phyloP scores from a whole-genome alignment of 2,888 invertebrate genomes.

The Conistra vaccinii region DNA sequence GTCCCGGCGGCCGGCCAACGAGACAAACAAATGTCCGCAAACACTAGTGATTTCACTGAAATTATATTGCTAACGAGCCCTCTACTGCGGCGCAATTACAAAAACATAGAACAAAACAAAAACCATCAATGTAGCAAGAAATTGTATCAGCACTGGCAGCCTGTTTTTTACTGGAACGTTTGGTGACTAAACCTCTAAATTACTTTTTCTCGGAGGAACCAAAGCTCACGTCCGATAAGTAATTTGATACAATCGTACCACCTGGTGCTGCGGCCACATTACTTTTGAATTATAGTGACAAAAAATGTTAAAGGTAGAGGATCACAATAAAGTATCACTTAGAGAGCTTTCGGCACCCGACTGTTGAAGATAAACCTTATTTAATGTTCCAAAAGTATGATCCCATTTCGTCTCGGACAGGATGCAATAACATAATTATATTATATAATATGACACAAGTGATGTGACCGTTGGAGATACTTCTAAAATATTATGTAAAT shows the following conservation, averaged over 20 bases:
- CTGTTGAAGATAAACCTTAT: conserved; percentile 70
- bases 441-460: conserved; percentile 17
- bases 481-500: conserved; percentile 39
- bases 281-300: conserved; percentile 78
- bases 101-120: conserved; percentile 59
- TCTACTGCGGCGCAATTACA: conserved; percentile 67
- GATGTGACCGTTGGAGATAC: conserved; percentile 4
- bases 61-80: conserved; percentile 73
- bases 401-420: conserved; percentile 42
- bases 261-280: conserved; percentile 77
- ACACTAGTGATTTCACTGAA: conserved; percentile 72
- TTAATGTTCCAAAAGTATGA: conserved; percentile 51
- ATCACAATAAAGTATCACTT: conserved; percentile 79
- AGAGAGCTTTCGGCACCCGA: conserved; percentile 75
- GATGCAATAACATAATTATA: no score
- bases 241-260: conserved; percentile 83
- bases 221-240: conserved; percentile 69
- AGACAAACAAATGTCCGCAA: conserved; percentile 78
- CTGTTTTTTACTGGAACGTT: conserved; percentile 49
- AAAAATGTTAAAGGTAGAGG: conserved; percentile 75
- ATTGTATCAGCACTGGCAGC: conserved; percentile 30
- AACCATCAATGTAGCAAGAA: conserved; percentile 43
- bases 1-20: conserved; percentile 66
- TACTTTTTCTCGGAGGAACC: conserved; percentile 46
- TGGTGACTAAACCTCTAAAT: conserved; percentile 55